Conservation (phyloP, 2,797 vertebrate genomes). For the Spizella passerina region DNA sequence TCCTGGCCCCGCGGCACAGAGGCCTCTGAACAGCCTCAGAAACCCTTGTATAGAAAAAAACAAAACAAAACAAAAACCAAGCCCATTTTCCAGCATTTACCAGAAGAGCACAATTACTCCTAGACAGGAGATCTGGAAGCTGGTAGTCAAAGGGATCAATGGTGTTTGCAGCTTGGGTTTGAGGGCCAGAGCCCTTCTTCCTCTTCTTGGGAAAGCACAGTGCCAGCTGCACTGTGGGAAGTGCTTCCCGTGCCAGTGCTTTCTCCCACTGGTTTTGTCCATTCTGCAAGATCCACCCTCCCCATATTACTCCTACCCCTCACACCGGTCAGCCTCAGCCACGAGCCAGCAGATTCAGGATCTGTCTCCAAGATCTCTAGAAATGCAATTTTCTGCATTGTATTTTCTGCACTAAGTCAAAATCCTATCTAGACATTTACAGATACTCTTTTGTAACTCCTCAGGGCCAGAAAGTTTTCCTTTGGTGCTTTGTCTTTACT, state of each 20-base stretch:
- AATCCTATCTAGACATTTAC: not conserved
- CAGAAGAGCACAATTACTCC: not conserved
- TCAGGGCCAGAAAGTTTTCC: not conserved
- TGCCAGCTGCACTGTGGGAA: not conserved
- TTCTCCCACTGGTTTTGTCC: not conserved
- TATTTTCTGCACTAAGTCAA: not conserved
- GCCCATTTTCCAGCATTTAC: not conserved
- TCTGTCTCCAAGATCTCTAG: not conserved
- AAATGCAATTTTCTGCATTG: not conserved
- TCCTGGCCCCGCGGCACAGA: not conserved
- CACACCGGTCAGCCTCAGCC: accelerated
- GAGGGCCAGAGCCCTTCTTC: not conserved
- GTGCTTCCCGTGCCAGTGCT: not conserved
- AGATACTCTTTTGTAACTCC: not conserved
- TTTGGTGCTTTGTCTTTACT: not conserved
- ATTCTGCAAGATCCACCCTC: not conserved
- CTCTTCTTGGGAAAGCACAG: accelerated
- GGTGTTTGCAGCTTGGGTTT: not conserved
- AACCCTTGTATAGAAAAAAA: accelerated
- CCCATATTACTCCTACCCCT: not conserved
- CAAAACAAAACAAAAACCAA: not conserved
- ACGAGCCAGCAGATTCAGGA: accelerated
- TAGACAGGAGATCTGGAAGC: not conserved
- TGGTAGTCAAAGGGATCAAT: not conserved
- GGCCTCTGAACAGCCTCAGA: not conserved